These are phyloP conservation scores for Hyperoplus immaculatus DNA, from an alignment of 2,797 vertebrate species.

Conservation along the genomic window DNA sequence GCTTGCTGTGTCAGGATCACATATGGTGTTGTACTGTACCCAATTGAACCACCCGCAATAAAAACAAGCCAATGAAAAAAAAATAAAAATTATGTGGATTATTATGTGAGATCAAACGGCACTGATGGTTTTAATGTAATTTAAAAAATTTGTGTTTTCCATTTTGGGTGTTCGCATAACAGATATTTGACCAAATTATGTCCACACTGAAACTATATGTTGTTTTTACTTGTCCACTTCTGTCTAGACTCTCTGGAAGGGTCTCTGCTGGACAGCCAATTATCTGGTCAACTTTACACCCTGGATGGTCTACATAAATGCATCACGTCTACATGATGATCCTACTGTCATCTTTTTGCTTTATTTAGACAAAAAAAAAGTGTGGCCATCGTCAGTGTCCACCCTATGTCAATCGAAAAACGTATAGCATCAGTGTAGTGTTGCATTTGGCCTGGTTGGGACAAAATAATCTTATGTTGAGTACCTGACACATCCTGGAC, in stretches of 20 bases:
- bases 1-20: not conserved
- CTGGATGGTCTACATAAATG: slow-evolving; percentile 56
- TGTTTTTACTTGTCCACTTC: slow-evolving; percentile 22
- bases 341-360: slow-evolving; percentile 55
- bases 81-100: too few species aligned
- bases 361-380: slow-evolving; percentile 60
- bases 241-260: slow-evolving; percentile 37
- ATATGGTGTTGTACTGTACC: not conserved
- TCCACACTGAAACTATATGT: slow-evolving; percentile 11
- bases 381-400: slow-evolving; percentile 47
- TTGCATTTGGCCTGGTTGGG: slow-evolving; percentile 49
- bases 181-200: not conserved
- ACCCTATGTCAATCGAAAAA: slow-evolving; percentile 54
- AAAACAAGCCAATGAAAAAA: not conserved
- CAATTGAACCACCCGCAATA: not conserved
- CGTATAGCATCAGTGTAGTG: slow-evolving; percentile 37
- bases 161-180: not conserved
- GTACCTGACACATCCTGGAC: slow-evolving; percentile 77
- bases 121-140: not conserved
- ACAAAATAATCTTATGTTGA: slow-evolving; percentile 67
- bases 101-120: not conserved
- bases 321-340: slow-evolving; percentile 55
- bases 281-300: slow-evolving; percentile 58
- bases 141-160: too few species aligned
- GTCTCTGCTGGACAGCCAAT: slow-evolving; percentile 66